Conservation (phyloP, 2,113 vertebrate species). For the Zosterops pallidus region DNA sequence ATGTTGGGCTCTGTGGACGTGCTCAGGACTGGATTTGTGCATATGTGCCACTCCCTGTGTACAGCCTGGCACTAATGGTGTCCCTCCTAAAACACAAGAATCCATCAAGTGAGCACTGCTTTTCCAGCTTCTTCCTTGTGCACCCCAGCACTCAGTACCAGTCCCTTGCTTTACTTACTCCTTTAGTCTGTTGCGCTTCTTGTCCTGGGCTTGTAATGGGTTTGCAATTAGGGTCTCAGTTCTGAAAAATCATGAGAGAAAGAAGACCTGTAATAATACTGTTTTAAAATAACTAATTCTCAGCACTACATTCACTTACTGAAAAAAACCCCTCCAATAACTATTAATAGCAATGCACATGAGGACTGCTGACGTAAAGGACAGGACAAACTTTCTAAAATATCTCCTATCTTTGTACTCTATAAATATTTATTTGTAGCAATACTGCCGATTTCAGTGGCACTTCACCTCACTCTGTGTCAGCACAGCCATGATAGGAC, state of each 20-base stretch:
- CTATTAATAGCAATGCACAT: background rate
- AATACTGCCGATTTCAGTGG: background rate
- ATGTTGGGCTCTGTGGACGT: fast-evolving
- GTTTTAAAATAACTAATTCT: background rate
- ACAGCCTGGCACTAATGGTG: background rate
- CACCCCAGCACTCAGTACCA: background rate
- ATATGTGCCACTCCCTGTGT: background rate
- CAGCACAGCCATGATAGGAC: background rate
- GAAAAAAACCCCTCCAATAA: background rate
- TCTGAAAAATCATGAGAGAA: background rate
- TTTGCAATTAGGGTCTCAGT: background rate
- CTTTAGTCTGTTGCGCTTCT: background rate
- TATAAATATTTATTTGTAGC: background rate
- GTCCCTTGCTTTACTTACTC: background rate
- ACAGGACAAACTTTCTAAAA: background rate
- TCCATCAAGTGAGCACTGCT: background rate
- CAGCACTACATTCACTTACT: background rate
- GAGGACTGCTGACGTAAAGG: background rate
- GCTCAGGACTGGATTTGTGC: background rate
- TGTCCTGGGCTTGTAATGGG: background rate
- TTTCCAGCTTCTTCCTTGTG: background rate
- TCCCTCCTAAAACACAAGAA: background rate
- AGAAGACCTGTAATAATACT: background rate
- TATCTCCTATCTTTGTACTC: background rate
- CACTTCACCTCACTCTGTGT: background rate